Conservation (phyloP, 1,140 invertebrate genomes). For the Conus ventricosus region DNA sequence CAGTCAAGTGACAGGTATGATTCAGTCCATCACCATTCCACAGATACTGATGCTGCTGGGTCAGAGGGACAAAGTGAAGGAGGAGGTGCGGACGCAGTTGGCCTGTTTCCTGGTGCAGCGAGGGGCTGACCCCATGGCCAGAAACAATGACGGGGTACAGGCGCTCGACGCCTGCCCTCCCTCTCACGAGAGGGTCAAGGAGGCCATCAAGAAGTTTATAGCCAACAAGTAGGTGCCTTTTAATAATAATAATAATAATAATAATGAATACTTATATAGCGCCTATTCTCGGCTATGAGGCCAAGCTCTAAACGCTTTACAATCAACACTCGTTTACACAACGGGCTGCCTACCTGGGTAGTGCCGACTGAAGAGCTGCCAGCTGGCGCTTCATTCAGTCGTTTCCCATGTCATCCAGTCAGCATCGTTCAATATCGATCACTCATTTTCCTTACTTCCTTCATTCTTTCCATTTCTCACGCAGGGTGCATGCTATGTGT, state of each 20-base stretch:
- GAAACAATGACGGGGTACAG: background rate
- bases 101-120: conserved; percentile 2
- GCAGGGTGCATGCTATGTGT: too few species aligned
- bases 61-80: background rate
- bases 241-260: background rate
- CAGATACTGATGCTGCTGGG: conserved; percentile 22
- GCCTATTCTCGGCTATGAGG: too few species aligned
- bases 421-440: too few species aligned
- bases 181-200: background rate
- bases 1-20: background rate
- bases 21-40: background rate
- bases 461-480: too few species aligned
- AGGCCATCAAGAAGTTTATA: background rate
- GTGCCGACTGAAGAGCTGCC: too few species aligned
- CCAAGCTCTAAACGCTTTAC: too few species aligned
- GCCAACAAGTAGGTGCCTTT: background rate
- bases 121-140: conserved; percentile 1
- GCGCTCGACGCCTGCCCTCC: background rate
- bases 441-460: too few species aligned
- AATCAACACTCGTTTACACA: too few species aligned
- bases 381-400: too few species aligned
- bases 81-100: background rate
- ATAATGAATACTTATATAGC: too few species aligned
- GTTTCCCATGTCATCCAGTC: too few species aligned
- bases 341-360: too few species aligned